Evolutionary conservation across 1,140 invertebrate genomes (phyloP).

Genomic region (Ips typographus): DNA sequence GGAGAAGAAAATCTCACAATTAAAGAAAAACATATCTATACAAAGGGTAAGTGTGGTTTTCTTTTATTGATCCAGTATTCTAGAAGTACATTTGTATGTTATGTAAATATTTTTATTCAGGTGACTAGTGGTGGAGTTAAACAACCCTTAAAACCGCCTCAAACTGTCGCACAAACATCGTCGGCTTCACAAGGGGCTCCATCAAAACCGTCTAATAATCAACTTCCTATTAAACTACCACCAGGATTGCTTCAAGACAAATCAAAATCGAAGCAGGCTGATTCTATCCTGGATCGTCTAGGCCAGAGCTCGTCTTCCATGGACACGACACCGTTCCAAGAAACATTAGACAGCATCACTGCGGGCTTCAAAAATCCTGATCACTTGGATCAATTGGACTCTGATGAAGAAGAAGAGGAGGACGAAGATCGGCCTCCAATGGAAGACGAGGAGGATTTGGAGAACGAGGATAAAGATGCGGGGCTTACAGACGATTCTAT

Average conservation of each 20-base stretch:
- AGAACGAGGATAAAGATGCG: slow-evolving; percentile 6
- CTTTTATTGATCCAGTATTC: not conserved
- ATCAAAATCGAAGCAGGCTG: slow-evolving; percentile 21
- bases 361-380: slow-evolving; percentile 31
- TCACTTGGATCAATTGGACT: slow-evolving; percentile 24
- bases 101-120: slow-evolving; percentile 10
- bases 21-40: slow-evolving; percentile 45
- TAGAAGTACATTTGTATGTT: slow-evolving; percentile 5
- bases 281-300: slow-evolving; percentile 44
- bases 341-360: slow-evolving; percentile 50
- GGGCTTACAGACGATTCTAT: slow-evolving; percentile 14
- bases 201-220: not conserved
- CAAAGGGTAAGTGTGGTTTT: slow-evolving; percentile 34
- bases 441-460: slow-evolving; percentile 26
- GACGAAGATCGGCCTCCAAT: slow-evolving; percentile 16
- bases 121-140: slow-evolving; percentile 23
- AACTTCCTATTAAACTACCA: not conserved
- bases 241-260: slow-evolving; percentile 5
- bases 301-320: slow-evolving; percentile 45
- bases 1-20: slow-evolving; percentile 39
- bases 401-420: slow-evolving; percentile 37
- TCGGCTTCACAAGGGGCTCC: slow-evolving; percentile 10
- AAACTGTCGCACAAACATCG: not conserved
- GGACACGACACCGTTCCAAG: slow-evolving; percentile 47
- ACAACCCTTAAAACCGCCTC: slow-evolving; percentile 18